These are phyloP conservation scores for Atrichornis clamosus DNA, from an alignment of 2,113 vertebrate species.

Conservation along the genomic window DNA sequence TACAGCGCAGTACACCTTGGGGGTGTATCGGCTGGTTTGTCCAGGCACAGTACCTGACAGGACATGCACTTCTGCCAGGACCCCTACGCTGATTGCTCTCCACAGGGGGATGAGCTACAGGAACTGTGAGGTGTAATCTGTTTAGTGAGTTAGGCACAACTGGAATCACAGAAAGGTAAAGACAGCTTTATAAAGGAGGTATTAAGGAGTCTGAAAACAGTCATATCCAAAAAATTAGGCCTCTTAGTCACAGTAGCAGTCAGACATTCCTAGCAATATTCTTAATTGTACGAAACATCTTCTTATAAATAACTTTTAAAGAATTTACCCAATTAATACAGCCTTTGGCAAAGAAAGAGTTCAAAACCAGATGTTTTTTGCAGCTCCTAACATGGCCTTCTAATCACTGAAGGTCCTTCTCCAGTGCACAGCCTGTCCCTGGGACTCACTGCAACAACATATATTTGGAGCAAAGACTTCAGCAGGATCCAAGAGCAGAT, in stretches of 20 bases:
- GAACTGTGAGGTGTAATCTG: rapidly evolving
- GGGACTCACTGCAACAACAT: neutral
- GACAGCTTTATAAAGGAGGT: neutral
- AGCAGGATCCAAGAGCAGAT: neutral
- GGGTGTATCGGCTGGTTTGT: rapidly evolving
- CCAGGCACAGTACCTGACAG: too few relatives aligned
- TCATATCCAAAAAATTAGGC: neutral
- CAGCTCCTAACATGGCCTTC: neutral
- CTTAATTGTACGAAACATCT: neutral
- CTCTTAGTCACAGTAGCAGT: neutral
- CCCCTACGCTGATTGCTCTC: rapidly evolving
- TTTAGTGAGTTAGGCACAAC: neutral
- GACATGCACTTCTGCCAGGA: neutral
- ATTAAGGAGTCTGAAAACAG: neutral
- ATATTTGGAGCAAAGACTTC: neutral
- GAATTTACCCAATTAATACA: neutral
- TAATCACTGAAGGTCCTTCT: neutral
- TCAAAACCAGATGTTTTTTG: neutral
- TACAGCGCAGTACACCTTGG: rapidly evolving
- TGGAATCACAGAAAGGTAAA: neutral
- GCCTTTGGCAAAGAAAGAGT: neutral
- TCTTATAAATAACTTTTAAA: neutral
- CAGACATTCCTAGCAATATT: neutral
- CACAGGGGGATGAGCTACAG: neutral
- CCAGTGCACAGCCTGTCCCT: rapidly evolving